Evolutionary conservation across 2,797 vertebrate genomes (phyloP).

Genomic region (Momotus momota): DNA sequence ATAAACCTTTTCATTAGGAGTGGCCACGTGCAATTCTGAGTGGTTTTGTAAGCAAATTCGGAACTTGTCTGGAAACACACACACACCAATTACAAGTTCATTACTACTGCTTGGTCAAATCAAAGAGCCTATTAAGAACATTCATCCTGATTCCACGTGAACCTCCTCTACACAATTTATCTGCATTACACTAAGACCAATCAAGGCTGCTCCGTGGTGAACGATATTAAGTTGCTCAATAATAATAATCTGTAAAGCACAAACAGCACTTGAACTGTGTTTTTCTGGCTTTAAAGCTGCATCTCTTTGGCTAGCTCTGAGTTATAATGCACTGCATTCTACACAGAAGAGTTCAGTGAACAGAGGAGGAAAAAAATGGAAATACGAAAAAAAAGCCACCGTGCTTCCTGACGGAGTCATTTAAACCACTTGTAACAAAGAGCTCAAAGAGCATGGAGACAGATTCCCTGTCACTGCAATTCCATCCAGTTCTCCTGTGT

Average conservation of each 20-base stretch:
- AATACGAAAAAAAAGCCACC: background rate
- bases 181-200: background rate
- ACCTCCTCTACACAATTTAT: background rate
- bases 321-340: background rate
- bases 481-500: background rate
- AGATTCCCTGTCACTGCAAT: background rate
- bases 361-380: background rate
- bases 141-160: background rate
- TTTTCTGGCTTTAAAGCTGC: background rate
- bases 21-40: background rate
- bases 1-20: slow-evolving; percentile 16
- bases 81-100: background rate
- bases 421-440: background rate
- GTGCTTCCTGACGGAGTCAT: background rate
- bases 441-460: background rate
- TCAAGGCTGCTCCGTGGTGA: background rate
- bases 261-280: background rate
- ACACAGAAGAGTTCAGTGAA: background rate
- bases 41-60: slow-evolving; percentile 21
- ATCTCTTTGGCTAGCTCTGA: background rate
- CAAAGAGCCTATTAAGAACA: background rate
- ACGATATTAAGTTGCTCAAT: background rate
- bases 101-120: background rate
- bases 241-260: background rate
- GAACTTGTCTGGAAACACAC: background rate